Conservation (phyloP, 2,888 invertebrate species). For the Andrena bicolor region DNA sequence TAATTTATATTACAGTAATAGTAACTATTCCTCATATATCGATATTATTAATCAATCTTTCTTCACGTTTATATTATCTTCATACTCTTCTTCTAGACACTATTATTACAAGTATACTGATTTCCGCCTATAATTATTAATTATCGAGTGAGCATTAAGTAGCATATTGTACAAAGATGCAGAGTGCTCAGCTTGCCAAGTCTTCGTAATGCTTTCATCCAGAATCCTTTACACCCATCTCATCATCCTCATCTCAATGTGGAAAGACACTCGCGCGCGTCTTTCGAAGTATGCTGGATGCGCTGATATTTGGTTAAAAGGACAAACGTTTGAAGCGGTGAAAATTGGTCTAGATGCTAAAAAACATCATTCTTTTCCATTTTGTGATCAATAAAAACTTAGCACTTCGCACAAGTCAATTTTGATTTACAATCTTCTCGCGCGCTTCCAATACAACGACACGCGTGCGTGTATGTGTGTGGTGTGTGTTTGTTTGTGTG, state of each 20-base stretch:
- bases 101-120: constrained; percentile 80
- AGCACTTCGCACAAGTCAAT: constrained; percentile 66
- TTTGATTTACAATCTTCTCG: constrained; percentile 63
- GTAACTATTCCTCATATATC: constrained; percentile 81
- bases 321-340: constrained; percentile 66
- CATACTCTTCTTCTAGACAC: constrained; percentile 75
- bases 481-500: too few relatives aligned
- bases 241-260: constrained; percentile 35
- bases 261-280: constrained; percentile 43
- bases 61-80: constrained; percentile 82
- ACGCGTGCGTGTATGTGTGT: background rate
- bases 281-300: constrained; percentile 56
- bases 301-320: constrained; percentile 60
- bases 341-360: constrained; percentile 70
- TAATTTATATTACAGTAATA: constrained; percentile 84
- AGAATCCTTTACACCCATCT: constrained; percentile 57
- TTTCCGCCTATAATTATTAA: constrained; percentile 74
- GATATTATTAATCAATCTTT: constrained; percentile 80
- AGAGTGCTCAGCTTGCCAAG: constrained; percentile 77
- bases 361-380: constrained; percentile 57
- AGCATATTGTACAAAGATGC: constrained; percentile 81
- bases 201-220: constrained; percentile 64
- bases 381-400: constrained; percentile 64
- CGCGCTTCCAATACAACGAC: constrained; percentile 33
- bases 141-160: constrained; percentile 80